Percentiles rank a stretch among this genome's conserved stretches.
Conservation (phyloP, 2,113 vertebrate genomes). For the Gnathonemus longibarbis region DNA sequence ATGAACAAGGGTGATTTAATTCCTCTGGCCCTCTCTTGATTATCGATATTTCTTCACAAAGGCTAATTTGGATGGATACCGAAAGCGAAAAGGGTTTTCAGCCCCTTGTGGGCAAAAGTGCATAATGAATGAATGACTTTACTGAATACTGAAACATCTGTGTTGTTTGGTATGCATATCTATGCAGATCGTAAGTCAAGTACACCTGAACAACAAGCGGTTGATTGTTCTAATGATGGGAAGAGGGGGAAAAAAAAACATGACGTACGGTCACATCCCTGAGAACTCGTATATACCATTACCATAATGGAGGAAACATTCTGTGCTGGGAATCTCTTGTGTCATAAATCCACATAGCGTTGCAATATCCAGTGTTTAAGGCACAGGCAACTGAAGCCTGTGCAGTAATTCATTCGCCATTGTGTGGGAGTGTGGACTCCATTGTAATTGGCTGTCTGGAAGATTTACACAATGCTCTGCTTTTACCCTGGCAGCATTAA, state of each 20-base stretch:
- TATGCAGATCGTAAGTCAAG: neutral
- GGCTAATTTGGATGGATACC: constrained; percentile 26
- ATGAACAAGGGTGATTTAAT: neutral
- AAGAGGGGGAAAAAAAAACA: neutral
- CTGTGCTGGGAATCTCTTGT: neutral
- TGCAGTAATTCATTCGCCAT: neutral
- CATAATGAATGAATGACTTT: constrained; percentile 14
- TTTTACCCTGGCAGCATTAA: neutral
- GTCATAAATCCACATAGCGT: neutral
- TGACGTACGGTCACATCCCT: neutral
- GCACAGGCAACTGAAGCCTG: neutral
- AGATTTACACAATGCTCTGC: neutral
- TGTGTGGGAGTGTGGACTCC: neutral
- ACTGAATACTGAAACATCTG: neutral
- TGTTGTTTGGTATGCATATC: constrained; percentile 19
- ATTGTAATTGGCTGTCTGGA: neutral
- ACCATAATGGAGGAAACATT: neutral
- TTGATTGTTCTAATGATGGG: neutral
- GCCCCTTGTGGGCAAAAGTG: constrained; percentile 7
- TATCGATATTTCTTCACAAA: constrained; percentile 32
- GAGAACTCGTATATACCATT: neutral
- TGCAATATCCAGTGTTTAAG: neutral
- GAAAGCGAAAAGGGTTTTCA: constrained; percentile 5
- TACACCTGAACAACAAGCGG: neutral
- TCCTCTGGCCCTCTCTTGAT: neutral